A percentile compares a stretch with the other conserved stretches of the same genome.
phyloP scores from a whole-genome alignment of 2,113 vertebrate genomes.

The Triplophysa siluroides region DNA sequence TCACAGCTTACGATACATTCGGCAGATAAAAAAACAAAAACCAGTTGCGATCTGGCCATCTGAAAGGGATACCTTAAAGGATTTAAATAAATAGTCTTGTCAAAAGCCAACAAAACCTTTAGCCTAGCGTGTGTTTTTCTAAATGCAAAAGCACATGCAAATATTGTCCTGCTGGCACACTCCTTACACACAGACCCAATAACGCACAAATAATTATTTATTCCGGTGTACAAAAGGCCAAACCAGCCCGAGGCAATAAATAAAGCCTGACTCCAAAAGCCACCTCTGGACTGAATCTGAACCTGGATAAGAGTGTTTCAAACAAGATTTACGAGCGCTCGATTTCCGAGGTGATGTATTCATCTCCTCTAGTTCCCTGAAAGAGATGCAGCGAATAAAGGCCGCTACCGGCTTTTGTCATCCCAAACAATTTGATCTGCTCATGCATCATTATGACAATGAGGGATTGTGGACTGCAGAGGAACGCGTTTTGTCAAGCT shows the following conservation, averaged over 20 bases:
- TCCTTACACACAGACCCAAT: conserved; percentile 41
- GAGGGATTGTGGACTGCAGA: conserved; percentile 61
- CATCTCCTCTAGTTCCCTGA: conserved; percentile 68
- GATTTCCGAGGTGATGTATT: conserved; percentile 71
- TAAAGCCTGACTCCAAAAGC: conserved; percentile 60
- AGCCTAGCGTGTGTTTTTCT: not conserved
- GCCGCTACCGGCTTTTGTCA: conserved; percentile 71
- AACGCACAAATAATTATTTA: conserved; percentile 68
- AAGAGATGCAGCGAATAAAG: conserved; percentile 76
- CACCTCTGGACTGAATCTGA: conserved; percentile 67
- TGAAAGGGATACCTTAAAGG: not conserved
- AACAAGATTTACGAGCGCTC: conserved; percentile 75
- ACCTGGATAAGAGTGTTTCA: conserved; percentile 67
- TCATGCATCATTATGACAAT: conserved; percentile 76
- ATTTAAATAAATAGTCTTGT: not conserved
- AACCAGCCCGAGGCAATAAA: conserved; percentile 65
- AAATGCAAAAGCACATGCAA: not conserved
- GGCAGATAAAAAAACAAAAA: not conserved
- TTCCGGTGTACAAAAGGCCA: conserved; percentile 61
- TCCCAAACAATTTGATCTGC: conserved; percentile 68
- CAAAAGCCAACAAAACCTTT: not conserved
- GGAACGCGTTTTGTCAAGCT: conserved; percentile 55
- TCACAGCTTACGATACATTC: too few relatives aligned
- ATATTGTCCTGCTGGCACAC: conserved; percentile 1
- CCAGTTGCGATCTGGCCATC: not conserved